phyloP scores from a whole-genome alignment of 2,888 invertebrate genomes.

The Gryllus longicercus region DNA sequence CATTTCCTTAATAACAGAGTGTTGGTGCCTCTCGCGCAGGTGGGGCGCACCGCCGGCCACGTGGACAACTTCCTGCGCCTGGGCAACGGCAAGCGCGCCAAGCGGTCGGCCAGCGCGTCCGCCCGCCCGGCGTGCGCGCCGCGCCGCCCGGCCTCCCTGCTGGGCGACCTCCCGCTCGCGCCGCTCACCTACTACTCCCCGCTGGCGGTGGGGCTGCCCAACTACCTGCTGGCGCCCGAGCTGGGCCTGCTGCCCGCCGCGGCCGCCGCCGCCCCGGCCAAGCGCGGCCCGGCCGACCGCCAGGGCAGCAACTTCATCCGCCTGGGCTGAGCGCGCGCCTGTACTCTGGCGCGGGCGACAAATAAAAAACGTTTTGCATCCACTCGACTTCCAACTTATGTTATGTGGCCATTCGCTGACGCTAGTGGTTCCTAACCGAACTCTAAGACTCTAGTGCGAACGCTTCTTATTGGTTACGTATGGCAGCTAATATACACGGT shows the following conservation, averaged over 20 bases:
- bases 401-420: not conserved
- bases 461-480: too few species aligned
- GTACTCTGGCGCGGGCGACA: not conserved
- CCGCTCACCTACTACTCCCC: slow-evolving; percentile 23
- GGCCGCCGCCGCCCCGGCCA: not conserved
- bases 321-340: slow-evolving; percentile 26
- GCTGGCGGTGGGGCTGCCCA: slow-evolving; percentile 28
- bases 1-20: too few species aligned
- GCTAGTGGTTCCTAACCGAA: too few species aligned
- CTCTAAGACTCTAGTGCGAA: too few species aligned
- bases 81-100: slow-evolving; percentile 20
- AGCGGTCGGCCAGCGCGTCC: not conserved
- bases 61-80: slow-evolving; percentile 24
- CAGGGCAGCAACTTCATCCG: slow-evolving; percentile 32
- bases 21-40: not conserved
- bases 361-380: slow-evolving; percentile 21
- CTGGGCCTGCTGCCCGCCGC: slow-evolving; percentile 26
- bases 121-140: too few species aligned
- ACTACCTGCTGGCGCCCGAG: slow-evolving; percentile 33
- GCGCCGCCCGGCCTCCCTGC: not conserved
- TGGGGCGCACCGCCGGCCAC: not conserved
- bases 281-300: slow-evolving; percentile 19
- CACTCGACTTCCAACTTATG: not conserved
- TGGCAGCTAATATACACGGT: too few species aligned
- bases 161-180: not conserved